Percentiles rank a stretch among this genome's conserved stretches.
Conservation (phyloP, 2,888 invertebrate genomes). For the Pharmacophagus antenor region DNA sequence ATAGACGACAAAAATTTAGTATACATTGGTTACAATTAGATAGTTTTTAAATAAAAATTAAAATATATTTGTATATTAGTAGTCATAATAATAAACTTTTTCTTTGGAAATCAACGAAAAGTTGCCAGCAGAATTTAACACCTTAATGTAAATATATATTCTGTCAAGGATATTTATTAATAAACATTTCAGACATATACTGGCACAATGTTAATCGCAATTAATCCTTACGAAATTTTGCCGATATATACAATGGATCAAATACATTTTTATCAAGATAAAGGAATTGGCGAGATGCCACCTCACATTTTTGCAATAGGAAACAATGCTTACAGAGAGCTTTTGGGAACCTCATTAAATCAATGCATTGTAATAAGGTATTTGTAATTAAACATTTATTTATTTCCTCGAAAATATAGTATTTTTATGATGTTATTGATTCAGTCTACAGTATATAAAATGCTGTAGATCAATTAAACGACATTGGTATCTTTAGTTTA, state of each 20-base stretch:
- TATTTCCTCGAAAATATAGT: too few relatives aligned
- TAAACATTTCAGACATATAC: slow-evolving; percentile 90
- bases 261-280: slow-evolving; percentile 90
- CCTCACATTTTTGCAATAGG: slow-evolving; percentile 98
- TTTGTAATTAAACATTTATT: not conserved
- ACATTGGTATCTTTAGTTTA: too few relatives aligned
- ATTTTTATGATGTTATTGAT: too few relatives aligned
- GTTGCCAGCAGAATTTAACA: too few relatives aligned
- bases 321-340: slow-evolving; percentile 92
- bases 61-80: too few relatives aligned
- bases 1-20: too few relatives aligned
- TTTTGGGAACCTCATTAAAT: slow-evolving; percentile 87
- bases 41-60: too few relatives aligned
- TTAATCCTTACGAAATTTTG: slow-evolving; percentile 96
- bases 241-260: slow-evolving; percentile 96
- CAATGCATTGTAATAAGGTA: slow-evolving; percentile 97
- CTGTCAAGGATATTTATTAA: not conserved
- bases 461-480: not conserved
- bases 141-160: not conserved
- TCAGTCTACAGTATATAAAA: not conserved
- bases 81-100: too few relatives aligned
- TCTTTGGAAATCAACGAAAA: too few relatives aligned
- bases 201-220: slow-evolving; percentile 95
- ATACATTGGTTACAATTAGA: too few relatives aligned
- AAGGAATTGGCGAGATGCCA: slow-evolving; percentile 91